Evolutionary conservation across 2,888 invertebrate genomes (phyloP).

Genomic region (Xylocampa areola): DNA sequence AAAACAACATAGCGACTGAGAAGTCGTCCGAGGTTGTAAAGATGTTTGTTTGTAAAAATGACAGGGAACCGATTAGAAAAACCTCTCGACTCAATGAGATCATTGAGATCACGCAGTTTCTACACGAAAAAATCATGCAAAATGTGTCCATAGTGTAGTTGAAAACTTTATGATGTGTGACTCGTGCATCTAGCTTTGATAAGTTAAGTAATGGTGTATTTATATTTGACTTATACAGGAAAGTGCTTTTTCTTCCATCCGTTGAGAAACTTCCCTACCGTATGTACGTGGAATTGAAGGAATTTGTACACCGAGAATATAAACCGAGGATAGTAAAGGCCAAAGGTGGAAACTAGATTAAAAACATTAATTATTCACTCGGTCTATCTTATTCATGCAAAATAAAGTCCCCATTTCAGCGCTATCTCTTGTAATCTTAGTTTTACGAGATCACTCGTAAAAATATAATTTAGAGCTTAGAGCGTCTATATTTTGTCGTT

Average conservation of each 20-base stretch:
- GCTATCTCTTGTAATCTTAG: slow-evolving; percentile 39
- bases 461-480: slow-evolving; percentile 40
- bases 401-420: slow-evolving; percentile 34
- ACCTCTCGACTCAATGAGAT: slow-evolving; percentile 7
- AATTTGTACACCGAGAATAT: too few species aligned
- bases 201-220: too few species aligned
- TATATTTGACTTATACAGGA: too few species aligned
- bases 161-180: too few species aligned
- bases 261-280: too few species aligned
- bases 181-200: too few species aligned
- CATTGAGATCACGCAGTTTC: too few species aligned
- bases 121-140: too few species aligned
- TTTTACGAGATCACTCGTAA: slow-evolving; percentile 43
- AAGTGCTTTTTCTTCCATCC: too few species aligned
- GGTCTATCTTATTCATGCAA: slow-evolving; percentile 12
- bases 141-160: too few species aligned
- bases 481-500: slow-evolving; percentile 31
- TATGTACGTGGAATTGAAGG: too few species aligned
- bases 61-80: slow-evolving; percentile 20
- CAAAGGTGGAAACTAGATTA: background rate
- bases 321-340: too few species aligned
- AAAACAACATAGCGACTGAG: slow-evolving; percentile 31
- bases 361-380: slow-evolving; percentile 19
- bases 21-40: slow-evolving; percentile 20
- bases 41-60: slow-evolving; percentile 35